Base-by-base conservation (phyloP, 2,888 invertebrate genomes). In the Hemithea aestivaria region DNA sequence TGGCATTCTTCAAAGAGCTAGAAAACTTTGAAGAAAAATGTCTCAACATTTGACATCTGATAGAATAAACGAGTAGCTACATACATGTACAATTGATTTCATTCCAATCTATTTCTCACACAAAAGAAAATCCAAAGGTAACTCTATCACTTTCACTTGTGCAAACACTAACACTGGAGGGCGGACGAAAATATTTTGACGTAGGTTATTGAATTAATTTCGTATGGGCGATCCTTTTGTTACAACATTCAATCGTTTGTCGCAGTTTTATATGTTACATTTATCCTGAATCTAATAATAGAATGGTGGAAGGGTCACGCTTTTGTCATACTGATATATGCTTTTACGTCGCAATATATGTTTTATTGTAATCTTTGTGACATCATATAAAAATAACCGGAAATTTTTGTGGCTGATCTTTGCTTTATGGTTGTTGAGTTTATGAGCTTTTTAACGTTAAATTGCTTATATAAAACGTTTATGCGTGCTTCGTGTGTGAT, bases 191-290 rank as follows among this genome's bases (percentile, higher is more conserved):
- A 64, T 36, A 54, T 61, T 59, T 51, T 59, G 68, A 72, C 73
- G 73, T 72, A 69, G 71, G 62, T 71, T 73, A 78, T 78, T 73
- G 62, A 74, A 78, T 80, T 79, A 77, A 76, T 74, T 70, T 74
- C 69, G 64, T 66, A 70, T 71, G 67, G 65, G 37, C 60, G 67
- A 66, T 51, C 68, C 68, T 57, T 79, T 76, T 80, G 74, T 75
- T 63, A 64, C 60, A 69, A 62, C 55, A 78, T 66, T 71, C 70
- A 73, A 76, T 73, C 72, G 78, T 73, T 77, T 77, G 73, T 67
- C 66, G 57, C 64, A 74, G 69, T 79, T 77, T 36, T 77, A 74
- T 74, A 65, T 66, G 70, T 71, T 59, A 71, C 66, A 66, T 73
- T 71, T 61, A 68, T 72, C 66, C 62, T 42, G 61, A 74, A 80